Conservation (phyloP, 2,888 invertebrate species). For the Pseudococcus viburni region DNA sequence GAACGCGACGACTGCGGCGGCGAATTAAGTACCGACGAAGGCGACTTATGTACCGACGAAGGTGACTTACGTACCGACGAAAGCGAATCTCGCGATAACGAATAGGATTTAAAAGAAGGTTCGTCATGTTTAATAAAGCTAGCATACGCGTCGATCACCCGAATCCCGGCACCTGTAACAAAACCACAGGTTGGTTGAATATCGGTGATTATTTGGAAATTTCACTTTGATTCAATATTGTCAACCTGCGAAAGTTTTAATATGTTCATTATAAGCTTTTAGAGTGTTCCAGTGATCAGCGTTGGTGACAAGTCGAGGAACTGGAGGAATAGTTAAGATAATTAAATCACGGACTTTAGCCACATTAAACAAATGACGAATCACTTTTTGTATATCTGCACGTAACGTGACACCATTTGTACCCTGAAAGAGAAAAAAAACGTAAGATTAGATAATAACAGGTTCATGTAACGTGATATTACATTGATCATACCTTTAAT, state of each 20-base stretch:
- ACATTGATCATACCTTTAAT: slow-evolving; percentile 66
- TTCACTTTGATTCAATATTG: no score
- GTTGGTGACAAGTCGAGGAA: slow-evolving; percentile 67
- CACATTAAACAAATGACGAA: not conserved
- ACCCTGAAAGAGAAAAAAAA: not conserved
- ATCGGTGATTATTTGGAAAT: no score
- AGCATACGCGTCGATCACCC: slow-evolving; percentile 47
- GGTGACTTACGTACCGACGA: no score
- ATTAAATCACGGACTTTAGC: not conserved
- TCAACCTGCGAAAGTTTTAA: not conserved
- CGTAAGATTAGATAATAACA: not conserved
- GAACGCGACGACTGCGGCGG: not conserved
- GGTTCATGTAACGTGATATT: not conserved
- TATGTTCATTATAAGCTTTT: slow-evolving; percentile 20
- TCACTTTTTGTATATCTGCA: not conserved
- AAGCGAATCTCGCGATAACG: slow-evolving; percentile 15
- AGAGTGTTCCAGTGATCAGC: slow-evolving; percentile 53
- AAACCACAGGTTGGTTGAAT: not conserved
- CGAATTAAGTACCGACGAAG: no score
- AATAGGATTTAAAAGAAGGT: not conserved
- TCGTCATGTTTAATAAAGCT: slow-evolving; percentile 41
- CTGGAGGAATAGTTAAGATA: slow-evolving; percentile 68
- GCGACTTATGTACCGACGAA: no score
- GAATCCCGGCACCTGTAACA: not conserved
- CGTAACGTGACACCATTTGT: not conserved